Base-by-base conservation (phyloP, 2,888 invertebrate genomes). In the Dryobota labecula region DNA sequence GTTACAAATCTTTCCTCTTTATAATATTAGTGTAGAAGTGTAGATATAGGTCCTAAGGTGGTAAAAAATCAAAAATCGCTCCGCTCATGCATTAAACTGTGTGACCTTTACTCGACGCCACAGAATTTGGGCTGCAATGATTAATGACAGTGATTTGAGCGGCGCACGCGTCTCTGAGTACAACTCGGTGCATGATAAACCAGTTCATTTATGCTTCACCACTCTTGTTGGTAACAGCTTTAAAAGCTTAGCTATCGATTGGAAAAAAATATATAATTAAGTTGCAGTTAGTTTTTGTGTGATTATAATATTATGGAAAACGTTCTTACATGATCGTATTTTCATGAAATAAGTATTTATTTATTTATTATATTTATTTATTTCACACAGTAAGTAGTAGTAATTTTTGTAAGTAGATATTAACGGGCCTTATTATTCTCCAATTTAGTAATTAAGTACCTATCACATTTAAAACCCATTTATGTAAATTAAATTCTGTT, bases 101-200 rank as follows among this genome's bases (percentile, higher is more conserved):
- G 27, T 83, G 84, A 87, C 87, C 85, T 88, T 83, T 85, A 69
- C 33, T 63, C 68, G 75, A 72, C 71, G 72, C 49, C 65, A 73
- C 62, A 83, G 75, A 84, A 89, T 90, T 88, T 83, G 85, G 89
- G 86, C 85, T 88, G 78, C 30, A 76, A 84, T 88, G 87, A 91
- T 90, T 89, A 88, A 91, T 89, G 82, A 80, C 79, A 71, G 71
- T 79, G 82, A 86, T 89, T 85, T 74, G 82, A 80, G 78, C 68
- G 70, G 76, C 80, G 80, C 73, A 65, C 74, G 66, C 78, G 79
- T 70, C 66, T 76, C 67, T 54, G 38, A 69, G 33, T 43, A 66
- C 36, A 38, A 51, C 66, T 78, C 67, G 38, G 38, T 66, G 43
- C 53, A 70, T 38, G 47, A 54, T 41, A 53, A 66, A 60, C 65